Evolutionary conservation across 2,113 vertebrate genomes (phyloP).

Genomic region (Hepsetus odoe): DNA sequence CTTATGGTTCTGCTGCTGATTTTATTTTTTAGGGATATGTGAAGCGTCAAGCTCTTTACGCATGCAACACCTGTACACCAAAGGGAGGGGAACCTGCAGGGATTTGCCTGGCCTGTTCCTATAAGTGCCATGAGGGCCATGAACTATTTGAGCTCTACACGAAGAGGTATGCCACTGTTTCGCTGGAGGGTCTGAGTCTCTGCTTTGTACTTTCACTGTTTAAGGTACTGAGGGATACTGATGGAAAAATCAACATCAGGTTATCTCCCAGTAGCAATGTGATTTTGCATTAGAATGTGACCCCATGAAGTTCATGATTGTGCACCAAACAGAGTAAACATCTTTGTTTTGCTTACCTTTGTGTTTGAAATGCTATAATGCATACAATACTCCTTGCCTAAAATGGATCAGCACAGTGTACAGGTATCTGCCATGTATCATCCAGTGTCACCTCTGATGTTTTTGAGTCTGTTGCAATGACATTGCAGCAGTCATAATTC

Average conservation of each 20-base stretch:
- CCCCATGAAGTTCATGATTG: no score
- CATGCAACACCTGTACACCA: conserved; percentile 90
- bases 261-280: neutral
- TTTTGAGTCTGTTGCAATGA: no score
- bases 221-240: neutral
- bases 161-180: conserved; percentile 77
- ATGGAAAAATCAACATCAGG: no score
- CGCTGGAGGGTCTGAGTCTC: neutral
- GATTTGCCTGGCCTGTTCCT: conserved; percentile 94
- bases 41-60: conserved; percentile 92
- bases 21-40: conserved; percentile 82
- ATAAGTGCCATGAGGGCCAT: conserved; percentile 94
- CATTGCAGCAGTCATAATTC: neutral
- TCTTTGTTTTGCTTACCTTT: no score
- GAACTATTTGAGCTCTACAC: conserved; percentile 95
- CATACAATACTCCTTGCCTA: no score
- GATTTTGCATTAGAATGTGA: neutral
- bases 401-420: no score
- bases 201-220: neutral
- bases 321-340: no score
- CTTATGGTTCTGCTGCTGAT: neutral
- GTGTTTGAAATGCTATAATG: no score
- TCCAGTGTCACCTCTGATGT: no score
- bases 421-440: no score
- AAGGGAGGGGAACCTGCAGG: conserved; percentile 86